Percentiles rank a stretch among this genome's conserved stretches.
Conservation (phyloP, 2,888 invertebrate species). For the Mythimna pallens region DNA sequence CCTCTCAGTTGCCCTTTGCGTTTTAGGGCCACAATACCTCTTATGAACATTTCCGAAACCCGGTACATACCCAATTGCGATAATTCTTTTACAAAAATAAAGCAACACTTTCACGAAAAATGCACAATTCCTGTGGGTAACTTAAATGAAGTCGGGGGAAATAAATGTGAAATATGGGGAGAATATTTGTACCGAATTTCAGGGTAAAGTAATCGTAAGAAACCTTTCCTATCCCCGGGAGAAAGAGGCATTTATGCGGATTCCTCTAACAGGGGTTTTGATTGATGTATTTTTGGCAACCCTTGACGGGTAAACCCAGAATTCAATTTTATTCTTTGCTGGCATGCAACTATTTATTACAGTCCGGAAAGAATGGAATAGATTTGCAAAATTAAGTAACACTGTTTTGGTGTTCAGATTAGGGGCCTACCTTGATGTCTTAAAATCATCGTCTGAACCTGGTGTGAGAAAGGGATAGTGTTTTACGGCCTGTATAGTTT, state of each 20-base stretch:
- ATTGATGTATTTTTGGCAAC: slow-evolving; percentile 20
- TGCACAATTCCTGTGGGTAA: too few relatives aligned
- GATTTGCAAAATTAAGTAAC: neutral
- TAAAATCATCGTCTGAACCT: too few relatives aligned
- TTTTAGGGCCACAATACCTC: too few relatives aligned
- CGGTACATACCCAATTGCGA: too few relatives aligned
- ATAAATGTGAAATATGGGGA: neutral
- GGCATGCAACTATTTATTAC: slow-evolving; percentile 38
- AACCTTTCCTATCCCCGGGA: slow-evolving; percentile 6
- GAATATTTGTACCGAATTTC: neutral
- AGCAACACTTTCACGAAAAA: too few relatives aligned
- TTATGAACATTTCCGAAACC: too few relatives aligned
- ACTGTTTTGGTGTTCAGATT: too few relatives aligned
- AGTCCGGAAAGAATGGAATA: slow-evolving; percentile 2
- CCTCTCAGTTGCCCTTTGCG: too few relatives aligned
- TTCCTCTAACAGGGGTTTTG: slow-evolving; percentile 11
- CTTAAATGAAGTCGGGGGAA: neutral
- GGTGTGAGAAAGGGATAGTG: too few relatives aligned
- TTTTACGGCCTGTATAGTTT: too few relatives aligned
- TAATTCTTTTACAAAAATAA: too few relatives aligned
- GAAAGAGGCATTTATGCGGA: slow-evolving; percentile 10
- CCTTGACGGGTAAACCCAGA: neutral
- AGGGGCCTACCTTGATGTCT: too few relatives aligned
- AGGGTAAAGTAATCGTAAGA: neutral
- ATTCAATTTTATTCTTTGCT: slow-evolving; percentile 24